A percentile compares a stretch with the other conserved stretches of the same genome.
phyloP scores from a whole-genome alignment of 2,113 vertebrate species.

The Otolemur garnettii region DNA sequence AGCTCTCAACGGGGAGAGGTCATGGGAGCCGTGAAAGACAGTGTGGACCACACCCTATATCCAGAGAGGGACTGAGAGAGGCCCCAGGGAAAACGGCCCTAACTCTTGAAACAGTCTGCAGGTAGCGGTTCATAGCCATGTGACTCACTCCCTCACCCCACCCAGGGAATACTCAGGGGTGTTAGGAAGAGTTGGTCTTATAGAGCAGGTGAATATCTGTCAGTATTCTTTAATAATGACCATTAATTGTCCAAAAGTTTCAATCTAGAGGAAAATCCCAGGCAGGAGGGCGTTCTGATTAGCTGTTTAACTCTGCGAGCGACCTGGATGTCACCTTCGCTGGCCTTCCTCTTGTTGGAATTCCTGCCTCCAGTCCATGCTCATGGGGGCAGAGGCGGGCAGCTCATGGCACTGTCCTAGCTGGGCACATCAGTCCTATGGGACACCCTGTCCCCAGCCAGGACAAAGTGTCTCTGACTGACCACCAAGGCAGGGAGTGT shows the following conservation, averaged over 20 bases:
- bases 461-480: not conserved
- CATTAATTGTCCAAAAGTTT: not conserved
- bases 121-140: fast-evolving
- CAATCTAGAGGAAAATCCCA: not conserved
- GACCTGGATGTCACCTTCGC: fast-evolving
- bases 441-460: no score
- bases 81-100: not conserved
- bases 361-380: fast-evolving
- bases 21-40: fast-evolving
- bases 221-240: not conserved
- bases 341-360: not conserved
- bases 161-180: not conserved
- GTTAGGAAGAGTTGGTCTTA: no score
- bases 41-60: no score
- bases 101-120: fast-evolving
- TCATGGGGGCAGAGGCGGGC: fast-evolving
- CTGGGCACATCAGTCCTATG: fast-evolving
- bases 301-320: not conserved
- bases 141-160: fast-evolving
- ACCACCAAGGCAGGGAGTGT: not conserved
- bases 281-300: not conserved
- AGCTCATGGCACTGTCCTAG: fast-evolving
- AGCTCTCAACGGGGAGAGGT: not conserved
- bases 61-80: not conserved
- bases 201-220: fast-evolving